Evolutionary conservation across 2,113 vertebrate genomes (phyloP), one percentile per base, ranked within the genome.

Genomic region (Origma solitaria): DNA sequence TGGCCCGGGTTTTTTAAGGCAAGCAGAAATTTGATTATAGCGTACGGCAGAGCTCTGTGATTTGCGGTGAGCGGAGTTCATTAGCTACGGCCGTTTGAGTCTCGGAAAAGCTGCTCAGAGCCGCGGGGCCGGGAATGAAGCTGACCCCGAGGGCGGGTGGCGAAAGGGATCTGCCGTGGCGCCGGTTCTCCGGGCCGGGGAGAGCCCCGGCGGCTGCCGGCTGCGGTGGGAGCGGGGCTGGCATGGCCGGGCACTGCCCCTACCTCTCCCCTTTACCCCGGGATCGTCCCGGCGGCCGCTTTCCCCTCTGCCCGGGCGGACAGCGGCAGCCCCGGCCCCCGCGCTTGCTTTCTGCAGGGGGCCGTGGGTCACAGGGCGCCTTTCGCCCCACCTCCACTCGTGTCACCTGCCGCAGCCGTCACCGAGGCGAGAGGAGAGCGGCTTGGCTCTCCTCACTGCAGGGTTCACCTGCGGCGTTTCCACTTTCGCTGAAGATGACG

Each of bases 21-120:
- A 94, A 91, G 87, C 87, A 94, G 73, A 94, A 95, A 87, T 95
- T 92, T 96, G 90, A 96, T 96, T 96, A 96, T 87, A 96, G 95
- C 69, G 81, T 96, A 91, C 42, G 70, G 51, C 61, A 78, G 81
- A 92, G 81, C 64, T 91, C 93, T 96, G 92, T 96, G 93, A 95
- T 96, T 96, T 96, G 95, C 87, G 93, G 96, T 22, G 73, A 82
- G 73, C 69, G 84, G 69, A 89, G 75, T 94, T 96, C 93, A 96
- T 96, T 96, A 96, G 85, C 90, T 86, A 75, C 47, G 81, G 81
- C 44, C 51, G 1, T 68, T 12, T 14, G 81, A 92, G 69, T 75
- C 77, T 81, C 84, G 33, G 84, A 66, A 91, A 96, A 92, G 33
- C 38, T 65, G 19, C 64, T 66, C 73, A 50, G 84, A 71, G 76